These are phyloP conservation scores for Cephus pulcher DNA, from an alignment of 2,888 invertebrate species.

Conservation along the genomic window DNA sequence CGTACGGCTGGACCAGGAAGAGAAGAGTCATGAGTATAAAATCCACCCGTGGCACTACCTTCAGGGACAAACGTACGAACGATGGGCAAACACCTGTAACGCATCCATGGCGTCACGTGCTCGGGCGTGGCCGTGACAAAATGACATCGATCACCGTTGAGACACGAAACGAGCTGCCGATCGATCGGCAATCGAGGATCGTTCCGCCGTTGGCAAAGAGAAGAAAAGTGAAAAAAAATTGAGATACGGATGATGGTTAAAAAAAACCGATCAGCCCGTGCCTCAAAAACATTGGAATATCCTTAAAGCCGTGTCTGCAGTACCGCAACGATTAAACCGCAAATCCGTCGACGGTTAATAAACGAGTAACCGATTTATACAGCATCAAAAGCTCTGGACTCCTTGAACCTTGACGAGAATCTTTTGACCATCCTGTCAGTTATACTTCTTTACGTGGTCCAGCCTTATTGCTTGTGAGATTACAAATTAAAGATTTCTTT, in stretches of 20 bases:
- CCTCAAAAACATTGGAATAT: conserved; percentile 50
- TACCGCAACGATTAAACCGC: conserved; percentile 43
- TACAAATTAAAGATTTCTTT: not conserved
- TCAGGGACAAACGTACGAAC: not conserved
- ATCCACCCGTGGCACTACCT: not conserved
- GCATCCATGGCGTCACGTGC: conserved; percentile 50
- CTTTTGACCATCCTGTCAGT: not conserved
- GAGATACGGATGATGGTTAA: conserved; percentile 10
- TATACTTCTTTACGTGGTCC: not conserved
- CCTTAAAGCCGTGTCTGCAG: conserved; percentile 18
- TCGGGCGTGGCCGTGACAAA: conserved; percentile 61
- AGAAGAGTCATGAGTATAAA: not conserved
- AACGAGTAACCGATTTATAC: not conserved
- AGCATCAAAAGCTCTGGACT: not conserved
- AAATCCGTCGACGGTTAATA: conserved; percentile 36
- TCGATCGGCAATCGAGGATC: conserved; percentile 24
- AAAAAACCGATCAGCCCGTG: conserved; percentile 53
- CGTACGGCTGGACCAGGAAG: conserved; percentile 1
- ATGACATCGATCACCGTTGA: conserved; percentile 19
- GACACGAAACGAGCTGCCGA: conserved; percentile 21
- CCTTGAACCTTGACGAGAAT: not conserved
- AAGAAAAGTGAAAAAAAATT: conserved; percentile 14
- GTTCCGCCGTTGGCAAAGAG: conserved; percentile 42
- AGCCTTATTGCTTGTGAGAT: not conserved
- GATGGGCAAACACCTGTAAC: conserved; percentile 58